phyloP scores from a whole-genome alignment of 2,888 invertebrate species.

The Torymus tubicola region DNA sequence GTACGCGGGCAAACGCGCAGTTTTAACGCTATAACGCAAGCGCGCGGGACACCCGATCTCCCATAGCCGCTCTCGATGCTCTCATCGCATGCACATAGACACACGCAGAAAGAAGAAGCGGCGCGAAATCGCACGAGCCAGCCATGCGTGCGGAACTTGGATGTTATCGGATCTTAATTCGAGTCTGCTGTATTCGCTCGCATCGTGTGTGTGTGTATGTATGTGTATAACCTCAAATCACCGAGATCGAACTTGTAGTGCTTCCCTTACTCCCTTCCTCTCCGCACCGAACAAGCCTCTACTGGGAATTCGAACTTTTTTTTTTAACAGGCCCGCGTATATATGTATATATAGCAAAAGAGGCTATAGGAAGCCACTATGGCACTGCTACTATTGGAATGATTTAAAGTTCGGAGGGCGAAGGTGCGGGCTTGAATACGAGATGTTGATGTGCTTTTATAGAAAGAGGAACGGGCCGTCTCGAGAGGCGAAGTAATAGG shows the following conservation, averaged over 20 bases:
- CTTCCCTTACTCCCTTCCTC: constrained; percentile 32
- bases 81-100: not conserved
- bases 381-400: constrained; percentile 12
- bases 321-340: not conserved
- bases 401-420: constrained; percentile 21
- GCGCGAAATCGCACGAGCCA: constrained; percentile 43
- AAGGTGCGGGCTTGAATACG: too few species aligned
- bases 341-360: too few species aligned
- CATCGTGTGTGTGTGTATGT: too few species aligned
- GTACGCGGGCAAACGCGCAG: not conserved
- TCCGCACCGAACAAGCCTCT: not conserved
- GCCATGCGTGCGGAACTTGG: constrained; percentile 41
- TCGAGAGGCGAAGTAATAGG: too few species aligned
- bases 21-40: constrained; percentile 47
- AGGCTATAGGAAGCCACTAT: not conserved
- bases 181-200: constrained; percentile 13
- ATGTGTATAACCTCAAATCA: constrained; percentile 46
- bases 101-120: constrained; percentile 1
- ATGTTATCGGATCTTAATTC: constrained; percentile 59
- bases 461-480: not conserved
- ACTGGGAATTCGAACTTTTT: constrained; percentile 46
- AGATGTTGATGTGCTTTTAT: too few species aligned
- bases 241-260: constrained; percentile 47
- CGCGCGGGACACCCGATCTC: constrained; percentile 39
- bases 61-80: constrained; percentile 2